Conservation (phyloP, 2,888 invertebrate species). For the Eupithecia subumbrata region DNA sequence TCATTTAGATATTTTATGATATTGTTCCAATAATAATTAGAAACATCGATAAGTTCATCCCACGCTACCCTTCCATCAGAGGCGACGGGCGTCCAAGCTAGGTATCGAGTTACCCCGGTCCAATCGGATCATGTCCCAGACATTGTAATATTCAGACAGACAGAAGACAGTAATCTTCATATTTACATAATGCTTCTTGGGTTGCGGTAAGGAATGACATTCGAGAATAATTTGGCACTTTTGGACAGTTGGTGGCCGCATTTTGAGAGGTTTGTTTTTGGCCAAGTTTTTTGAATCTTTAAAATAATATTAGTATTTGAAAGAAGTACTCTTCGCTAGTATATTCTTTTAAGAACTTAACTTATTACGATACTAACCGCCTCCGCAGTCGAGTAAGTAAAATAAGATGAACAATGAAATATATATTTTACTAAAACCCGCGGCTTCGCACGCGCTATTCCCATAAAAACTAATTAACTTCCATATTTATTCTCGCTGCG, state of each 20-base stretch:
- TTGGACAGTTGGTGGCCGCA: not conserved
- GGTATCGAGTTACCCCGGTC: constrained; percentile 79
- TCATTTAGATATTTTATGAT: too few relatives aligned
- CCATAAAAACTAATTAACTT: too few relatives aligned
- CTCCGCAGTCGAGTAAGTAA: too few relatives aligned
- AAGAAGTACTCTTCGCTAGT: not conserved
- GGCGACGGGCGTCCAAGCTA: constrained; percentile 70
- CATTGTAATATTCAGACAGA: constrained; percentile 69
- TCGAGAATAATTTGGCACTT: constrained; percentile 32
- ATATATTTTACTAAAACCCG: too few relatives aligned
- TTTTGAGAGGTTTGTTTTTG: constrained; percentile 8
- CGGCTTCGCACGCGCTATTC: too few relatives aligned
- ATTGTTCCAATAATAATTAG: too few relatives aligned
- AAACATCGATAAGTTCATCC: constrained; percentile 8
- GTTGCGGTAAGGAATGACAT: constrained; percentile 41
- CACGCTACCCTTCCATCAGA: constrained; percentile 25
- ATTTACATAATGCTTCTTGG: constrained; percentile 74
- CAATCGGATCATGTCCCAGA: constrained; percentile 68
- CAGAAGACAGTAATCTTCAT: constrained; percentile 66
- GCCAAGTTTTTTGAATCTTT: not conserved
- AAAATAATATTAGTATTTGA: not conserved
- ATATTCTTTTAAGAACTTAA: too few relatives aligned
- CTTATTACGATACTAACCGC: too few relatives aligned
- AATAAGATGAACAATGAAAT: too few relatives aligned
- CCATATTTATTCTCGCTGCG: too few relatives aligned